Percentiles rank a stretch among this genome's conserved stretches.
These are phyloP conservation scores for Characodon lateralis DNA, from an alignment of 2,797 vertebrate species.

Conservation along the genomic window DNA sequence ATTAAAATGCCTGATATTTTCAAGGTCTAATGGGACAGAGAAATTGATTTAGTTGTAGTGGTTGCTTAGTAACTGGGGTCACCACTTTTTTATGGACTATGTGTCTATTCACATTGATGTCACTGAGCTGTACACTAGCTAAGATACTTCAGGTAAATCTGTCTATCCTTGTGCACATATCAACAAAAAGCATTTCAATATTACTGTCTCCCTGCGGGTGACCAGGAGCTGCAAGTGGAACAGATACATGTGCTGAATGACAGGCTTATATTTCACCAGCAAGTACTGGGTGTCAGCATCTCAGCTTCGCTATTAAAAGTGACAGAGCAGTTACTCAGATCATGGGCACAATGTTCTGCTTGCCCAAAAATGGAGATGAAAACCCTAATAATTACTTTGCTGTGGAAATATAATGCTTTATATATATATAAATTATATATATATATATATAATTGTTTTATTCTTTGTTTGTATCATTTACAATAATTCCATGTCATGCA, in stretches of 20 bases:
- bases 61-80: constrained; percentile 75
- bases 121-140: constrained; percentile 63
- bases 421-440: too few species aligned
- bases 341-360: constrained; percentile 38
- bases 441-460: too few species aligned
- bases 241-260: constrained; percentile 66
- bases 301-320: constrained; percentile 65
- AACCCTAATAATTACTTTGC: constrained; percentile 3
- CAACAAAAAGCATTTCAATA: constrained; percentile 66
- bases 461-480: background rate
- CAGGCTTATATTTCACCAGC: constrained; percentile 62
- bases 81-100: constrained; percentile 68
- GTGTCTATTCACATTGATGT: constrained; percentile 66
- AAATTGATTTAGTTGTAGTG: constrained; percentile 59
- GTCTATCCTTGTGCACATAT: constrained; percentile 62
- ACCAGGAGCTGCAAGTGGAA: constrained; percentile 58
- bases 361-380: constrained; percentile 28
- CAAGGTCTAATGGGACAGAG: constrained; percentile 47
- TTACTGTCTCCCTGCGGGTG: constrained; percentile 64
- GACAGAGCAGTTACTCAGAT: constrained; percentile 50
- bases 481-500: background rate
- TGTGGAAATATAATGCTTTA: constrained; percentile 12
- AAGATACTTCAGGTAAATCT: constrained; percentile 62
- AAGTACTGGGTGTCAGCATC: constrained; percentile 63
- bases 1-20: constrained; percentile 51